phyloP scores from a whole-genome alignment of 2,113 vertebrate genomes.

The Equus przewalskii region DNA sequence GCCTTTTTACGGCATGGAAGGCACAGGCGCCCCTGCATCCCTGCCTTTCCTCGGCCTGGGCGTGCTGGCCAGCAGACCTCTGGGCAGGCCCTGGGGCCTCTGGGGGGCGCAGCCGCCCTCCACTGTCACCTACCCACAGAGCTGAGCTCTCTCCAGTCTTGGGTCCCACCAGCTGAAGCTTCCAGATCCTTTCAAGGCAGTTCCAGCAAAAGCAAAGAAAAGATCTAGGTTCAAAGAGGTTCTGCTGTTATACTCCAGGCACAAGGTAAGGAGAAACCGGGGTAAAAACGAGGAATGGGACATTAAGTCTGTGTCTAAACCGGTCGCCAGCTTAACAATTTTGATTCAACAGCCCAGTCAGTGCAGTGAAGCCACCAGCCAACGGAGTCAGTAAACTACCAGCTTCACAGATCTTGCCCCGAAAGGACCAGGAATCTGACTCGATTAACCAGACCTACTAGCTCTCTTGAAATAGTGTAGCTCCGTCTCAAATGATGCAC shows the following conservation, averaged over 20 bases:
- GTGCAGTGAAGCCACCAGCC: background rate
- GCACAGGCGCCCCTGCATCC: background rate
- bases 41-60: background rate
- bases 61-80: background rate
- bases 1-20: background rate
- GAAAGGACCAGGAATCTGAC: conserved; percentile 6
- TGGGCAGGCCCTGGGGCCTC: background rate
- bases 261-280: background rate
- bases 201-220: conserved; percentile 11
- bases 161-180: background rate
- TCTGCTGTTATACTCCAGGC: background rate
- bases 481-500: background rate
- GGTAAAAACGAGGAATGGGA: background rate
- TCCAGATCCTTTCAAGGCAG: background rate
- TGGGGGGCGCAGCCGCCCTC: background rate
- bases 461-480: background rate
- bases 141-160: background rate
- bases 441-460: background rate
- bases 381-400: background rate
- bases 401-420: background rate
- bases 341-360: background rate
- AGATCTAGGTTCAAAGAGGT: background rate
- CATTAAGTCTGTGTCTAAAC: background rate
- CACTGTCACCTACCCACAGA: background rate
- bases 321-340: background rate